These are phyloP conservation scores for Lanistes nyassanus DNA, from an alignment of 1,140 invertebrate species.

Conservation along the genomic window DNA sequence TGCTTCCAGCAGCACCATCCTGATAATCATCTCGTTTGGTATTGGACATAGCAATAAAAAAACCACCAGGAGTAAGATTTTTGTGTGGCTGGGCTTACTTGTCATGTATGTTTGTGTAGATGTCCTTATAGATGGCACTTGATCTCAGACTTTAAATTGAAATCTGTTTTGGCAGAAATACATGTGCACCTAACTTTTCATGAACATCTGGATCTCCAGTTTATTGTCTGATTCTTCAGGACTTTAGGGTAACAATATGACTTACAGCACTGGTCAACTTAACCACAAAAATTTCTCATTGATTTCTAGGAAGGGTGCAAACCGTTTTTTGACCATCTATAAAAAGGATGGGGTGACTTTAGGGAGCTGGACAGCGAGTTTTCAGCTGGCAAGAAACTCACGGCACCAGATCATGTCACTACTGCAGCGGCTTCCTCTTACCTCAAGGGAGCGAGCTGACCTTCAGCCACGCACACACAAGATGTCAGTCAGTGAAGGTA, in stretches of 20 bases:
- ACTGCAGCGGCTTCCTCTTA: conserved; percentile 77
- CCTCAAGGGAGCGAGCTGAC: conserved; percentile 77
- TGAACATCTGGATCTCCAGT: not conserved
- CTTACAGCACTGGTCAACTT: no score
- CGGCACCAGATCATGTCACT: conserved; percentile 72
- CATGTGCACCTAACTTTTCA: no score
- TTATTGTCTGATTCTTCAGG: not conserved
- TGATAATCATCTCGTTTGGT: no score
- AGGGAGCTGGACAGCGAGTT: conserved; percentile 77
- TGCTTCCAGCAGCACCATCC: no score
- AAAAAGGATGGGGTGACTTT: conserved; percentile 79
- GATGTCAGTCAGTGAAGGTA: conserved; percentile 63
- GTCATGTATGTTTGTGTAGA: no score
- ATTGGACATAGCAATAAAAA: no score
- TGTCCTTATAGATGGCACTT: no score
- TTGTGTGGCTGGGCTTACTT: no score
- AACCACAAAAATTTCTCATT: conserved; percentile 36
- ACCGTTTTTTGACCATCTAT: conserved; percentile 78
- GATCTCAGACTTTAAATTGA: no score
- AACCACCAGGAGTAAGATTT: no score
- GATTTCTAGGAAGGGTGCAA: conserved; percentile 74
- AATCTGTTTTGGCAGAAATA: no score
- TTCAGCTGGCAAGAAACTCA: conserved; percentile 75
- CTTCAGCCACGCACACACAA: conserved; percentile 72
- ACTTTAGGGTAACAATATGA: no score